Base-by-base conservation (phyloP, 2,888 invertebrate species). In the Corbicula japonica region DNA sequence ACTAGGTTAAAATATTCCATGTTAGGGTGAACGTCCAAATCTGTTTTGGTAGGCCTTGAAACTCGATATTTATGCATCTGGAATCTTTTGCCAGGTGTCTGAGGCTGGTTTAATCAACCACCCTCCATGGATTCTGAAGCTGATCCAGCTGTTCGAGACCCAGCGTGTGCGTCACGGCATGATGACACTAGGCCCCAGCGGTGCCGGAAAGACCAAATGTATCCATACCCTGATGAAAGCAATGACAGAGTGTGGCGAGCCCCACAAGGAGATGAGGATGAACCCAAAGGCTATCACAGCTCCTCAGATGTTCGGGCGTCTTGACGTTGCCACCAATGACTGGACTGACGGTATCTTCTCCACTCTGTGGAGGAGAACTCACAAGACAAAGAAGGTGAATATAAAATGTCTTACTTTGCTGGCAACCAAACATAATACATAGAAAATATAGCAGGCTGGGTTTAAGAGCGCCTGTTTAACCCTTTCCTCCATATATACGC, bases 311-410 rank as follows among this genome's bases (percentile, higher is more conserved):
- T 99, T 99, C 92, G 99, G 99, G 0, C 95, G 98, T 38, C 94
- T 99, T 30, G 99, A 99, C 92, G 98, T 99, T 0, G 98, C 98
- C 1, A 99, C 99, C 1, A 99, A 99, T 92, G 99, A 99, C 91
- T 99, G 99, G 99, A 99, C 98, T 0, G 99, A 99, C 93, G 99
- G 99, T 4, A 98, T 99, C 89, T 99, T 99, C 94, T 98, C 98
- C 0, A 98, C 98, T 0, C 94, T 99, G 0, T 99, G 99, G 99
- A 95, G 99, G 60, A 98, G 98, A 94, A 98, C 98, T 0, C 95
- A 98, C 18, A 98, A 98, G 94, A 94, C 97, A 0, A 98, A 97
- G 93, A 96, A 96, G 91, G 93, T 92, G 46, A 12, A n/a, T n/a
- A n/a, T n/a, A n/a, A n/a, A n/a, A n/a, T n/a, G n/a, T n/a, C n/a